A percentile compares a stretch with the other conserved stretches of the same genome.
Evolutionary conservation across 2,888 invertebrate genomes (phyloP).

Genomic region (Lysandra coridon): DNA sequence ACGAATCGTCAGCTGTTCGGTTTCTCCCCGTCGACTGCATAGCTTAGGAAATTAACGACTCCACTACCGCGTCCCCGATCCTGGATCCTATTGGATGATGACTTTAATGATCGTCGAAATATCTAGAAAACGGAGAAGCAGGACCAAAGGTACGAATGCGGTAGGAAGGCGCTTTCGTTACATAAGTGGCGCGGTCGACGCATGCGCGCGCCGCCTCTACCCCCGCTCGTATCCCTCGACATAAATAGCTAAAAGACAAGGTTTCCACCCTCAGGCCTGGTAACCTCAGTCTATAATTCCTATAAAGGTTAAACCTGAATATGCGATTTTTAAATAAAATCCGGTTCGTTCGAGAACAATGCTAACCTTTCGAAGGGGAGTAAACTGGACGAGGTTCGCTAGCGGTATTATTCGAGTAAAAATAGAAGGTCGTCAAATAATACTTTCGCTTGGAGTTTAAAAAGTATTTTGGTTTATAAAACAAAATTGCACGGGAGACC

Average conservation of each 20-base stretch:
- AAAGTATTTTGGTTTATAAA: not conserved
- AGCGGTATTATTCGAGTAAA: not conserved
- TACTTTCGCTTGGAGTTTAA: not conserved
- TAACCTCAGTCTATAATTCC: constrained; percentile 76
- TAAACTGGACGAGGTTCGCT: constrained; percentile 27
- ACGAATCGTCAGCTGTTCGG: constrained; percentile 20
- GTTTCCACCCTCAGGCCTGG: constrained; percentile 74
- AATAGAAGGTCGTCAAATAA: constrained; percentile 13
- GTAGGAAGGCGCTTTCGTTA: constrained; percentile 60
- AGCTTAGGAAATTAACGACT: not conserved
- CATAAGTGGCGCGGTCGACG: constrained; percentile 67
- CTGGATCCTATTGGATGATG: not conserved
- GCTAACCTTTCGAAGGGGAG: constrained; percentile 47
- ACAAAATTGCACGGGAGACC: not conserved
- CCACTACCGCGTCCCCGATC: not conserved
- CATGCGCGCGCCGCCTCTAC: constrained; percentile 67
- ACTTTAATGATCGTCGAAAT: constrained; percentile 43
- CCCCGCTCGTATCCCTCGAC: constrained; percentile 70
- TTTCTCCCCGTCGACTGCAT: not conserved
- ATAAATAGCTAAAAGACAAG: constrained; percentile 80
- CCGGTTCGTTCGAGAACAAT: constrained; percentile 56
- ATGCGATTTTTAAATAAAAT: constrained; percentile 65
- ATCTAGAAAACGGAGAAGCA: constrained; percentile 56
- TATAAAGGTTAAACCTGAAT: constrained; percentile 77
- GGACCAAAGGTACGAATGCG: constrained; percentile 42